Base-by-base conservation (phyloP, 2,888 invertebrate species). In the Apamea crenata region DNA sequence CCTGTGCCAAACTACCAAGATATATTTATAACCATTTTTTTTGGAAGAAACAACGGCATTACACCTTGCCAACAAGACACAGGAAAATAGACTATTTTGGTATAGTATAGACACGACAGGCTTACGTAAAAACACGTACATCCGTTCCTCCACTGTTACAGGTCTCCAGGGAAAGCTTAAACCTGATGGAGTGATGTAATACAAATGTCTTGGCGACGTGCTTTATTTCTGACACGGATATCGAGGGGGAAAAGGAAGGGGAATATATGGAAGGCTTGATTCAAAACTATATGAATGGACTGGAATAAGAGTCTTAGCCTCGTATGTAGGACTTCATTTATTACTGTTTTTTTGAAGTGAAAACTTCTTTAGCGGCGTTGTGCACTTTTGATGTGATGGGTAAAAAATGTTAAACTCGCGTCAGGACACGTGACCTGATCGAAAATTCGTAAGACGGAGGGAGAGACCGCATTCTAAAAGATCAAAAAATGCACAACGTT, bases 111-210 rank as follows among this genome's bases (percentile, higher is more conserved):
- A 84, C 47, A 44, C 50, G 59, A 44, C 16, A 7, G n/a, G 40
- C 25, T 59, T n/a, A 78, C 69, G 56, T 66, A 70, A 66, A n/a
- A 80, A 61, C 80, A 85, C 44, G 53, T 63, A 65, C 16, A 81
- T 56, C 68, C 47, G 50, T 36, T 50, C 18, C 66, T 84, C 10
- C 61, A 18, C 59, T 50, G 85, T 71, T 53, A 81, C 70, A 40
- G 66, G 65, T 67, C 70, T 71, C 81, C 1, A 21, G 81, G 85
- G 81, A 47, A 14, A 6, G 29, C 44, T 80, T 85, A 47, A 85
- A 80, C 70, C 85, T 85, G 85, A 84, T 80, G 70, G 85, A 67
- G n/a, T 70, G 80, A 66, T 80, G 80, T 81, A 84, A 40, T 29
- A 81, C 85, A 80, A 53, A 85, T 85, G 81, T 56, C 29, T 81